Percentiles rank a stretch among this genome's conserved stretches.
These are phyloP conservation scores for Dyspetes luteomarginatus DNA, from an alignment of 2,888 invertebrate species.

Conservation along the genomic window DNA sequence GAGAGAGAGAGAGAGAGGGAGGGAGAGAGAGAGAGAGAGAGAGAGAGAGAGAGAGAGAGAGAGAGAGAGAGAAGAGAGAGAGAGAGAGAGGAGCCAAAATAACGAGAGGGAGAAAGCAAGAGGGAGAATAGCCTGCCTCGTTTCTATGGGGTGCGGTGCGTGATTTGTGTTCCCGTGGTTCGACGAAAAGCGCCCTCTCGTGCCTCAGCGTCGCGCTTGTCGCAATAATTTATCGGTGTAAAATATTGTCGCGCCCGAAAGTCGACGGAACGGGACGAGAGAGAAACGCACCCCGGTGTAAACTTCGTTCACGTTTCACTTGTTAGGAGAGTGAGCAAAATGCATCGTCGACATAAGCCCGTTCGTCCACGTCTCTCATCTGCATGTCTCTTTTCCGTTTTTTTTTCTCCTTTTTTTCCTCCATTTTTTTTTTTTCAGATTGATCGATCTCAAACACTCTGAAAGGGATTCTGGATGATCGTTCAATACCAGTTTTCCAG, in stretches of 20 bases:
- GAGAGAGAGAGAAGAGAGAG: background rate
- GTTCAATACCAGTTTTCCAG: constrained; percentile 20
- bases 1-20: constrained; percentile 47
- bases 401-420: background rate
- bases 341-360: constrained; percentile 49
- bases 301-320: constrained; percentile 67
- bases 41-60: too few relatives aligned
- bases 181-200: constrained; percentile 40
- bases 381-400: constrained; percentile 5
- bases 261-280: constrained; percentile 66
- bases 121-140: constrained; percentile 29
- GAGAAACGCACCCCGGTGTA: constrained; percentile 66
- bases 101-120: too few relatives aligned
- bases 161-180: constrained; percentile 68
- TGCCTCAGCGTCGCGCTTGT: constrained; percentile 68
- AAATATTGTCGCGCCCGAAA: constrained; percentile 75
- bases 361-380: constrained; percentile 45
- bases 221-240: constrained; percentile 78
- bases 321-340: constrained; percentile 50
- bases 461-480: constrained; percentile 9
- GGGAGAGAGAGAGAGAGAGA: constrained; percentile 56
- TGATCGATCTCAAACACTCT: constrained; percentile 31
- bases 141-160: constrained; percentile 44
- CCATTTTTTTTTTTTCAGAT: background rate
- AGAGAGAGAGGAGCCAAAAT: background rate